These are phyloP conservation scores for Lanistes nyassanus DNA, from an alignment of 1,140 invertebrate species.

Conservation along the genomic window DNA sequence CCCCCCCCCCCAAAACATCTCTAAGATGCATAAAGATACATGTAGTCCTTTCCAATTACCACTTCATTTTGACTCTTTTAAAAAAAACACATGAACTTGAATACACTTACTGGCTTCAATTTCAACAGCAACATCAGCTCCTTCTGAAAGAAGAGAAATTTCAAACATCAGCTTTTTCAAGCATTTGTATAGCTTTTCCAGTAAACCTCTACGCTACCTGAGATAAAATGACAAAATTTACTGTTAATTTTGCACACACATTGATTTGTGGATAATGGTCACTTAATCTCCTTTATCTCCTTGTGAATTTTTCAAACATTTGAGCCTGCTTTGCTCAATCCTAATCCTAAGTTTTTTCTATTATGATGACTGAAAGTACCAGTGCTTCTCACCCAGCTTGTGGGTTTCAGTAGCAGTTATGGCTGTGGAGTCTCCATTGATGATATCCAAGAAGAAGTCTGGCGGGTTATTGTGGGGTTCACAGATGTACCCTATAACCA, in stretches of 20 bases:
- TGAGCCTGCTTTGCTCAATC: neutral
- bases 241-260: no score
- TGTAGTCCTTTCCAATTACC: no score
- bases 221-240: no score
- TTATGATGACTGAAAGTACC: no score
- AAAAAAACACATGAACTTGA: no score
- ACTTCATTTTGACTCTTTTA: no score
- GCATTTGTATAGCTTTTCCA: neutral
- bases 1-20: neutral
- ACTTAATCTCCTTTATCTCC: neutral
- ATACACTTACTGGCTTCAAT: no score
- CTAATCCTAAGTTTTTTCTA: no score
- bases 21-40: neutral
- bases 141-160: neutral
- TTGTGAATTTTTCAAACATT: neutral
- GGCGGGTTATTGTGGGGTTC: conserved; percentile 66
- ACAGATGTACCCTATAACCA: conserved; percentile 56
- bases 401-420: conserved; percentile 1
- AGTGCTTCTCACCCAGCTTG: neutral
- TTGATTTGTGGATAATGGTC: neutral
- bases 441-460: conserved; percentile 65
- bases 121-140: no score
- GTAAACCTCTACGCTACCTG: no score
- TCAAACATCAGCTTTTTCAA: neutral
- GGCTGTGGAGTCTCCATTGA: conserved; percentile 55